Percentiles rank a stretch among this genome's conserved stretches.
Evolutionary conservation across 2,888 invertebrate genomes (phyloP).

Genomic region (Nephrocerus scutellatus): DNA sequence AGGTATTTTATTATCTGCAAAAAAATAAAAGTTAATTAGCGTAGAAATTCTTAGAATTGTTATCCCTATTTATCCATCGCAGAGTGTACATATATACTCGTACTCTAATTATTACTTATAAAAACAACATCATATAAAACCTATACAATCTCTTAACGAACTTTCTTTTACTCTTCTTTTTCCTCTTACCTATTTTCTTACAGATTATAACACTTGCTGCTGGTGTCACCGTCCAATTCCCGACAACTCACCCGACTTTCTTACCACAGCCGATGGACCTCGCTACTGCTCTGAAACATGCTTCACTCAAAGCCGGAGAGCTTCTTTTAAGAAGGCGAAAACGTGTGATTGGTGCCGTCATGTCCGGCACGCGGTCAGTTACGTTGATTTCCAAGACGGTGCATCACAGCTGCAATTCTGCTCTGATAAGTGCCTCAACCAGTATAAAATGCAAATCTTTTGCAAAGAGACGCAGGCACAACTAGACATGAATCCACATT

Average conservation of each 20-base stretch:
- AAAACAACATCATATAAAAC: no score
- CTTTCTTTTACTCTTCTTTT: slow-evolving; percentile 4
- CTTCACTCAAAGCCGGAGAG: slow-evolving; percentile 81
- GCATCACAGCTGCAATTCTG: slow-evolving; percentile 85
- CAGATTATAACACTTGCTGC: slow-evolving; percentile 60
- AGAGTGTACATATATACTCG: no score
- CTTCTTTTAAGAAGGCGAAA: slow-evolving; percentile 84
- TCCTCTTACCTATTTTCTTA: slow-evolving; percentile 24
- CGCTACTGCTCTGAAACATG: slow-evolving; percentile 78
- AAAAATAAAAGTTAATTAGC: no score
- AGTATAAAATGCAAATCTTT: slow-evolving; percentile 96
- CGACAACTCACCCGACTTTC: slow-evolving; percentile 52
- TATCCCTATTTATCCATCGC: no score
- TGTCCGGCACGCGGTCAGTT: slow-evolving; percentile 81
- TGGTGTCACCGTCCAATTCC: slow-evolving; percentile 66
- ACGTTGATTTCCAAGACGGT: slow-evolving; percentile 87
- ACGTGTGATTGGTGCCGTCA: slow-evolving; percentile 93
- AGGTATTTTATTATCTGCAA: no score
- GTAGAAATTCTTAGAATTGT: no score
- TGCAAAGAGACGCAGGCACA: slow-evolving; percentile 90
- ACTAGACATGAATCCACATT: slow-evolving; percentile 74
- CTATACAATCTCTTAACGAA: slow-evolving; percentile 2
- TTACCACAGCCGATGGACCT: slow-evolving; percentile 48
- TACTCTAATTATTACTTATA: no score
- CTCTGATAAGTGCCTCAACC: slow-evolving; percentile 88